Conservation (phyloP, 2,113 vertebrate species). For the Eupsittula cactorum region DNA sequence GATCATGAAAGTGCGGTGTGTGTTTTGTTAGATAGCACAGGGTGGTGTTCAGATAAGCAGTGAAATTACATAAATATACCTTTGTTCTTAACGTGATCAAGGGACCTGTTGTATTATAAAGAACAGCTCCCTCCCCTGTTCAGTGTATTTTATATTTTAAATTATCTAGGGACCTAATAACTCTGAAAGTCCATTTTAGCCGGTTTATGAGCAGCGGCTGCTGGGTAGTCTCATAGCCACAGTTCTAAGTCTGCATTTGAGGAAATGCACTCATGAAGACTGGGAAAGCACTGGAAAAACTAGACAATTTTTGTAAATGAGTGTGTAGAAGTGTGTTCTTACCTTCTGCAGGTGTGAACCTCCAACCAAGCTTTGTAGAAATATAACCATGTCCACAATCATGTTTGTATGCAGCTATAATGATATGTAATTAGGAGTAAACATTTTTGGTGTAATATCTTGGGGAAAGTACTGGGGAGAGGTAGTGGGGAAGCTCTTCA, state of each 20-base stretch:
- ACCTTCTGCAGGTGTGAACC: neutral
- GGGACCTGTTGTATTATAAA: neutral
- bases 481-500: neutral
- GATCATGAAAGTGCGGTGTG: neutral
- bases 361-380: neutral
- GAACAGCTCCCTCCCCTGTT: neutral
- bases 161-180: neutral
- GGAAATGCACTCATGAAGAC: neutral
- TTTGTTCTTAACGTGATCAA: neutral
- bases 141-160: neutral
- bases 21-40: neutral
- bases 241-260: neutral
- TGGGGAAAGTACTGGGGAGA: neutral
- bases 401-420: neutral
- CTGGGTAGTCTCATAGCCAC: neutral
- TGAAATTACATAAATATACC: neutral
- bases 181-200: neutral
- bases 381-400: fast-evolving
- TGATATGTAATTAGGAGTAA: neutral
- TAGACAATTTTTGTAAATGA: neutral
- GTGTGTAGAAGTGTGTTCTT: neutral
- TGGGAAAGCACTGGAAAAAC: neutral
- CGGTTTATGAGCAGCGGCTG: neutral
- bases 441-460: neutral
- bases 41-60: neutral